Percentiles rank a stretch among this genome's conserved stretches.
Evolutionary conservation across 2,113 vertebrate genomes (phyloP).

Genomic region (Bufo gargarizans): DNA sequence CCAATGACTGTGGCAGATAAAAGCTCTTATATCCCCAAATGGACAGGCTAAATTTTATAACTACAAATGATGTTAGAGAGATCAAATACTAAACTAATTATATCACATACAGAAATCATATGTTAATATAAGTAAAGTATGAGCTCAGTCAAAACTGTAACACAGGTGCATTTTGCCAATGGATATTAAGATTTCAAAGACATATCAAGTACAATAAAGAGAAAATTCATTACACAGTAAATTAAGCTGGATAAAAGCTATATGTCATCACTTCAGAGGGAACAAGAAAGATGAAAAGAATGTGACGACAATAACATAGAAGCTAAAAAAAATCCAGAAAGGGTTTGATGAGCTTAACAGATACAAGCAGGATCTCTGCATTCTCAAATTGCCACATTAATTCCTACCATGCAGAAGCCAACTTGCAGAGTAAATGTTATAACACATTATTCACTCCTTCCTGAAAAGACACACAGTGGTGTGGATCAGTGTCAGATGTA

Average conservation of each 20-base stretch:
- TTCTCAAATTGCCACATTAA: background rate
- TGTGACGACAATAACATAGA: conserved; percentile 43
- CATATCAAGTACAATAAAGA: conserved; percentile 23
- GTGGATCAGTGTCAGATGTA: too few relatives aligned
- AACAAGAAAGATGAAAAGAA: conserved; percentile 41
- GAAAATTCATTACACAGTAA: conserved; percentile 34
- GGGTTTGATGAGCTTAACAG: conserved; percentile 38
- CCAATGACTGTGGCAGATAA: too few relatives aligned
- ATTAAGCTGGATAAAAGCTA: conserved; percentile 44
- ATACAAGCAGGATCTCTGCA: conserved; percentile 10
- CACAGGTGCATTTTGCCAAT: background rate
- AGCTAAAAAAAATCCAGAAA: background rate
- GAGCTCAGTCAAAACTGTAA: background rate
- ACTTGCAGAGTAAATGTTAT: background rate
- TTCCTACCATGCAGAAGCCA: background rate
- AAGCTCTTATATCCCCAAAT: too few relatives aligned
- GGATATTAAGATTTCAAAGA: conserved; percentile 36
- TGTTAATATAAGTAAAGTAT: too few relatives aligned
- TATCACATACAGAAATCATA: too few relatives aligned
- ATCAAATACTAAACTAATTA: too few relatives aligned
- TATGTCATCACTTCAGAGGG: conserved; percentile 43
- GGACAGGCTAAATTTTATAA: too few relatives aligned
- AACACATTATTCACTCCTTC: background rate
- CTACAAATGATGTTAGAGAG: too few relatives aligned
- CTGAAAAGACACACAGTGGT: too few relatives aligned